Evolutionary conservation across 2,888 invertebrate species (phyloP), one percentile per base, ranked within the genome.

Genomic region (Pemphredon lugubris): DNA sequence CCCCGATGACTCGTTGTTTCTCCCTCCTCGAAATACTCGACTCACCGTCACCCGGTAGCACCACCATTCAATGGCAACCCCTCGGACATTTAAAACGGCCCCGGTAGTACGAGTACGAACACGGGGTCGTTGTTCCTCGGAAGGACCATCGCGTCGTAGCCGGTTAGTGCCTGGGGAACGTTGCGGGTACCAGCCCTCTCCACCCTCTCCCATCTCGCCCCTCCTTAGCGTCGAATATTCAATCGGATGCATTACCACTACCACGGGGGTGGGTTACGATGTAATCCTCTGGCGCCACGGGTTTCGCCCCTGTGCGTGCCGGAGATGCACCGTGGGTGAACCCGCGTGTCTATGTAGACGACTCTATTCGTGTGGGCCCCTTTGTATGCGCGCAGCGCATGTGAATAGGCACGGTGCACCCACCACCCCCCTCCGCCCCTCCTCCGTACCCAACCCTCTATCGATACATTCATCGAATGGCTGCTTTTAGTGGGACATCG

Each of bases 201-300:
- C 26, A 26, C 7, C 37, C 59, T n/a, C 54, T 18, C 54, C 45
- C 50, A 21, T 40, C 34, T 32, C 60, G 30, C 45, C 60, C 32
- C 54, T 75, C 77, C 79, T 78, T 75, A n/a, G n/a, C n/a, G n/a
- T 75, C 84, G 81, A 83, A 85, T 85, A 86, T 86, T 86, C 86
- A 86, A 86, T 87, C 85, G 84, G 79, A 83, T 81, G 79, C 84
- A 83, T 84, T 84, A 85, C 82, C 75, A 79, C 39, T 59, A 45
- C 68, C 47, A 53, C 54, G 53, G 75, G n/a, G 70, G 63, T 67
- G 68, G 63, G 63, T 68, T 65, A 47, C 67, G 68, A 60, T 76
- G 73, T 80, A 80, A 80, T 80, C 80, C 75, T 73, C 58, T 73
- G 67, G 64, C 71, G 66, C 60, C 68, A 60, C 61, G 66, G 75